These are phyloP conservation scores for Sigmodon hispidus DNA, from an alignment of 2,113 vertebrate species.

Conservation along the genomic window DNA sequence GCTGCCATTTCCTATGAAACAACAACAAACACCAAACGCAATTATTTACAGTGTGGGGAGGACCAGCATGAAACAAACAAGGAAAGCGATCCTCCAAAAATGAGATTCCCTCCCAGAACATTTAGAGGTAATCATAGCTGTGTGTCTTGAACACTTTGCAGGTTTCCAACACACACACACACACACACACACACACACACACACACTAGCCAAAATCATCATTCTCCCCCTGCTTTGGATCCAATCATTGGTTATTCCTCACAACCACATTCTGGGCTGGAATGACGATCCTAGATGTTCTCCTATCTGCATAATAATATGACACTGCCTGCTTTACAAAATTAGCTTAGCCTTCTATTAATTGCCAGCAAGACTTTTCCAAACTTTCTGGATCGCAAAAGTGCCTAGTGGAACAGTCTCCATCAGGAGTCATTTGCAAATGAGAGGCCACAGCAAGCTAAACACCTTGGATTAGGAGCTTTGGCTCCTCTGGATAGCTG, in stretches of 20 bases:
- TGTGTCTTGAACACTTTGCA: fast-evolving
- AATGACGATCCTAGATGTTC: fast-evolving
- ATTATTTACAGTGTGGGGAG: neutral
- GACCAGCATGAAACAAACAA: neutral
- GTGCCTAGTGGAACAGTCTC: neutral
- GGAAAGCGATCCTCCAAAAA: neutral
- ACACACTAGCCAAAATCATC: neutral
- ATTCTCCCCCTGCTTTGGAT: neutral
- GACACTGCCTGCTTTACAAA: neutral
- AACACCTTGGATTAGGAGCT: neutral
- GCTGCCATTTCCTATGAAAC: neutral
- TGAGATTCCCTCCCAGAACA: neutral
- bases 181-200: neutral
- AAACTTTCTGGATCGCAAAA: neutral
- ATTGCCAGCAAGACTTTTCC: neutral
- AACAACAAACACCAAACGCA: neutral
- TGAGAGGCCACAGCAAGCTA: neutral
- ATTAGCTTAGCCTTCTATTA: neutral
- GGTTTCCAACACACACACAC: neutral
- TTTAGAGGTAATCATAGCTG: neutral
- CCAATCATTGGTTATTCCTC: neutral
- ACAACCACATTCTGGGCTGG: too few species aligned
- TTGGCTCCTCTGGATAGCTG: neutral
- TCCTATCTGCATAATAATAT: neutral
- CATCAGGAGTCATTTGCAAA: neutral